Percentiles rank a stretch among this genome's conserved stretches.
These are phyloP conservation scores for Lepus europaeus DNA, from an alignment of 2,113 vertebrate species.

Conservation along the genomic window DNA sequence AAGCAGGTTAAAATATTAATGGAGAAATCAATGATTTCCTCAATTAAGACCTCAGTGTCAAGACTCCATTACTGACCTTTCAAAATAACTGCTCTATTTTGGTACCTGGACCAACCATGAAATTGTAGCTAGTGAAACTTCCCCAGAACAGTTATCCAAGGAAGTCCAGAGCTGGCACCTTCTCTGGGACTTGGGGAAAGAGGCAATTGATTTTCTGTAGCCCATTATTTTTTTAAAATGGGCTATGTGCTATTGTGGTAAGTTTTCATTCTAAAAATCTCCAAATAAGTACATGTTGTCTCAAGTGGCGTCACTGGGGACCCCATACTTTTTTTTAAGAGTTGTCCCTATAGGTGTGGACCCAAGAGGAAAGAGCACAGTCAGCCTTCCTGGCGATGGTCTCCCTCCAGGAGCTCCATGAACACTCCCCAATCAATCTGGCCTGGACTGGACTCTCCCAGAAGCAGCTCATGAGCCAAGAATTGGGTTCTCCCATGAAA, in stretches of 20 bases:
- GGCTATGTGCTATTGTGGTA: neutral
- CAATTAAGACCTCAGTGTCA: conserved; percentile 53
- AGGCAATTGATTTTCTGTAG: conserved; percentile 49
- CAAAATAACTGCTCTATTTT: conserved; percentile 73
- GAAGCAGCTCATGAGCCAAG: neutral
- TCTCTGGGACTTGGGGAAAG: conserved; percentile 49
- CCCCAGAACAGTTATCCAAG: neutral
- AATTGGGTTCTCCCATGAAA: neutral
- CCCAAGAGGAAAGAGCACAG: neutral
- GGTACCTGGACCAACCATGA: conserved; percentile 21
- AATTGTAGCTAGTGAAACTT: conserved; percentile 49
- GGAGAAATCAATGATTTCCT: conserved; percentile 75
- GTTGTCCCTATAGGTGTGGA: neutral
- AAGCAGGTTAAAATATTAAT: conserved; percentile 81
- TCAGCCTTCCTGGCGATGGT: neutral
- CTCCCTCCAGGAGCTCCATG: neutral
- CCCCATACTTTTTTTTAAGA: neutral
- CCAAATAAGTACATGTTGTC: conserved; percentile 39
- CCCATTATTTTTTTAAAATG: neutral
- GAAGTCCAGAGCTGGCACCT: conserved; percentile 35
- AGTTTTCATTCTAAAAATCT: conserved; percentile 33
- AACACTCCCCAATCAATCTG: neutral
- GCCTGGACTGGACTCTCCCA: neutral
- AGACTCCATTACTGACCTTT: conserved; percentile 76
- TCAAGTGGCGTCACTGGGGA: neutral